Evolutionary conservation across 2,113 vertebrate genomes (phyloP), one percentile per base, ranked within the genome.

Genomic region (Pampusana beccarii): DNA sequence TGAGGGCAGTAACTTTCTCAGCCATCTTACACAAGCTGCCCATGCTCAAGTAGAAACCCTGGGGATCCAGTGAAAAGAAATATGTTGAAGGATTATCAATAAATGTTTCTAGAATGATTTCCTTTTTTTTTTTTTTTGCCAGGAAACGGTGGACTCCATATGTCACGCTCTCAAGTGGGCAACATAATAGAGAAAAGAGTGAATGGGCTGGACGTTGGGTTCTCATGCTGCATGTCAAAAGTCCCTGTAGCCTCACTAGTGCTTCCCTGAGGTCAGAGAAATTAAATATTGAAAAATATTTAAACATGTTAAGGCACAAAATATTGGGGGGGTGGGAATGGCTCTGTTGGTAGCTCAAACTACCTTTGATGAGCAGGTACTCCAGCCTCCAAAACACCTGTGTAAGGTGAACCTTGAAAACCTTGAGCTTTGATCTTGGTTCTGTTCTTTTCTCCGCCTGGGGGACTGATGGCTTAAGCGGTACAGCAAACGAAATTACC

Each of bases 261-360:
- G 40, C 18, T 46, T 72, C 13, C 11, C 6, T 1, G 1, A 66
- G 10, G 8, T 31, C 4, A 21, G 12, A 86, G 38, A 72, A 51
- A 33, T 48, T 50, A 54, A 83, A 80, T 13, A 23, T 6, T 57
- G 10, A 54, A 29, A 82, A 78, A 16, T 8, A 56, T 16, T 57
- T 50, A 67, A 74, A 83, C 1, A 2, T 14, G 1, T 53, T 77
- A 44, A 44, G 38, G 12, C 11, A 54, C 33, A 86, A 86, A 71
- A 69, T 67, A 62, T 0, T 17, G 7, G 3, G 20, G 2, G 11
- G 4, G 3, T 8, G 6, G 44, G 18, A 79, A 60, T 16, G 4
- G 6, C 11, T 86, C 13, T 58, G 18, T 9, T 70, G 28, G 26
- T 16, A 91, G 11, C 13, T 67, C 29, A 51, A 34, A 78, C 28